Evolutionary conservation across 2,113 vertebrate species (phyloP).

Genomic region (Sander lucioperca): DNA sequence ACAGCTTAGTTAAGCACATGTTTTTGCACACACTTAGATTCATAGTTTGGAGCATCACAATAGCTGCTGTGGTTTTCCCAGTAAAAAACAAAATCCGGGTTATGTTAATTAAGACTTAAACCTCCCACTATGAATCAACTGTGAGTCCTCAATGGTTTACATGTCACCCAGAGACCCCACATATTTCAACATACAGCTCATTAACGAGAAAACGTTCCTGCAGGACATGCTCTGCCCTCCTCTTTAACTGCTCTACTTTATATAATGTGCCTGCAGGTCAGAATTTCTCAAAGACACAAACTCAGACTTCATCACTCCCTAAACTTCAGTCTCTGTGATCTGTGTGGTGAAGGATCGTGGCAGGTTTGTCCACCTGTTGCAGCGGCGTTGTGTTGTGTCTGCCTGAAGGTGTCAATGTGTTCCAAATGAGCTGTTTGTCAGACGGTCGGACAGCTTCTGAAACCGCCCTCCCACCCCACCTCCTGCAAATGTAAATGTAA

Average conservation of each 20-base stretch:
- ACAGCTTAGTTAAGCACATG: neutral
- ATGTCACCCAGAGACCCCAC: slow-evolving; percentile 17
- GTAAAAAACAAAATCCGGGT: neutral
- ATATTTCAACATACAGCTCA: slow-evolving; percentile 32
- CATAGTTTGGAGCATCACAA: neutral
- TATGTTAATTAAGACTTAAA: slow-evolving; percentile 5
- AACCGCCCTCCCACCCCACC: too few relatives aligned
- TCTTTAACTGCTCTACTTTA: slow-evolving; percentile 13
- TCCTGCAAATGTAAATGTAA: too few relatives aligned
- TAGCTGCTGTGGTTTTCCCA: slow-evolving; percentile 23
- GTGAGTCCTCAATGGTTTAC: neutral
- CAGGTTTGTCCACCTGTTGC: too few relatives aligned
- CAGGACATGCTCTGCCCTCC: slow-evolving; percentile 11
- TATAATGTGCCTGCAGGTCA: neutral
- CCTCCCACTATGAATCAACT: slow-evolving; percentile 3
- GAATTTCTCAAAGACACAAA: too few relatives aligned
- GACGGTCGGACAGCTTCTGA: too few relatives aligned
- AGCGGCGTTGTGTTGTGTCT: too few relatives aligned
- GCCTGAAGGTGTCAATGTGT: too few relatives aligned
- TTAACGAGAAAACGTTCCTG: slow-evolving; percentile 17
- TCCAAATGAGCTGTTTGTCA: too few relatives aligned
- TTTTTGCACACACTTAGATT: neutral
- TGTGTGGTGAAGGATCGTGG: too few relatives aligned
- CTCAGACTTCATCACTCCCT: too few relatives aligned
- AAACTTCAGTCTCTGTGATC: too few relatives aligned